These are phyloP conservation scores for Periphyllus acericola DNA, from an alignment of 2,888 invertebrate genomes.

Conservation along the genomic window DNA sequence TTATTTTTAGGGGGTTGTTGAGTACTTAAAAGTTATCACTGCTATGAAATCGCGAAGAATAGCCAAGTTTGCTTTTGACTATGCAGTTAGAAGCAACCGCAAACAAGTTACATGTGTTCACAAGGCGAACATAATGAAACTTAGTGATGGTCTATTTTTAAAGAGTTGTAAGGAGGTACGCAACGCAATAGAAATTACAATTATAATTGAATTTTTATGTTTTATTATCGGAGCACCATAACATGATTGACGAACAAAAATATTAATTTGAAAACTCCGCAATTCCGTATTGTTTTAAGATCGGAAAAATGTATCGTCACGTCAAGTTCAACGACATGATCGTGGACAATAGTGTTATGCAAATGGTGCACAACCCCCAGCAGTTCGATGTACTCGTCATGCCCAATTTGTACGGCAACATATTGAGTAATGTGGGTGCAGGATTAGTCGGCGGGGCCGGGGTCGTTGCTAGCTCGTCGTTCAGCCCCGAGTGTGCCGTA, in stretches of 20 bases:
- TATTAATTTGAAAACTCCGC: background rate
- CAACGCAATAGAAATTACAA: background rate
- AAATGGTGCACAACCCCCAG: constrained; percentile 95
- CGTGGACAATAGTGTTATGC: constrained; percentile 99
- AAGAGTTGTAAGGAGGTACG: constrained; percentile 84
- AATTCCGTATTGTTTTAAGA: constrained; percentile 69
- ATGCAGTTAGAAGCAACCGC: constrained; percentile 91
- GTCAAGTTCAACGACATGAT: constrained; percentile 97
- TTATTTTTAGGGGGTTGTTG: constrained; percentile 80
- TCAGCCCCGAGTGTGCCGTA: constrained; percentile 90
- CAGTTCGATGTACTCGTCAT: constrained; percentile 99
- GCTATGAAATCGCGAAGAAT: constrained; percentile 91
- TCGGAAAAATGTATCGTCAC: constrained; percentile 88
- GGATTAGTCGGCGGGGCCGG: constrained; percentile 99
- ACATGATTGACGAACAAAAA: too few relatives aligned
- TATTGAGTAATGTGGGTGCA: constrained; percentile 94
- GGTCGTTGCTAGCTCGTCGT: constrained; percentile 95
- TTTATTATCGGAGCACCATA: too few relatives aligned
- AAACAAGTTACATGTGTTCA: constrained; percentile 98
- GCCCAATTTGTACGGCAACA: constrained; percentile 97
- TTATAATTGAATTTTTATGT: background rate
- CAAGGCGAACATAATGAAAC: constrained; percentile 99
- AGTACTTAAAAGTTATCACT: constrained; percentile 96
- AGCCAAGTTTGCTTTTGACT: constrained; percentile 99
- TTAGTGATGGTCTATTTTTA: constrained; percentile 95